Conservation (phyloP, 2,888 invertebrate genomes). For the Caenorhabditis wallacei region DNA sequence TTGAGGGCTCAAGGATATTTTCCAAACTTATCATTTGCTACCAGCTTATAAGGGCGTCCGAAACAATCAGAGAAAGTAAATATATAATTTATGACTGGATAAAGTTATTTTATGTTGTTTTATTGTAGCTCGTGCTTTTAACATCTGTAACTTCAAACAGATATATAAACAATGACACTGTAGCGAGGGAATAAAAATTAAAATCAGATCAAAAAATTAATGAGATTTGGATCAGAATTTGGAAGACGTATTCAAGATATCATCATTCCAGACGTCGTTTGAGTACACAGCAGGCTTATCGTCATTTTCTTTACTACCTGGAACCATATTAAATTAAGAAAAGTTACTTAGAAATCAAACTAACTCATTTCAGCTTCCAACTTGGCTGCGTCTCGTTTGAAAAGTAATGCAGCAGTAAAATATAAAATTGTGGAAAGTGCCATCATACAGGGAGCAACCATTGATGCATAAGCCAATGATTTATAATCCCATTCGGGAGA, state of each 20-base stretch:
- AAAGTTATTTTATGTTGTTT: too few species aligned
- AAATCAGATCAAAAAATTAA: background rate
- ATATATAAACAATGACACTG: constrained; percentile 36
- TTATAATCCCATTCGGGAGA: constrained; percentile 63
- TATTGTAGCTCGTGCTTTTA: too few species aligned
- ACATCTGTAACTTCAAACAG: too few species aligned
- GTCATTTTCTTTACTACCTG: constrained; percentile 42
- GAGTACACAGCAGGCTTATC: constrained; percentile 38
- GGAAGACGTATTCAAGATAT: constrained; percentile 5
- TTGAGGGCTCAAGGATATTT: too few species aligned
- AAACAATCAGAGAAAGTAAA: too few species aligned
- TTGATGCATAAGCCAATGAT: constrained; percentile 57
- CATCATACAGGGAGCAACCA: constrained; percentile 65
- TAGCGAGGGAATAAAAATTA: constrained; percentile 15
- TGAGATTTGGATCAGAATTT: constrained; percentile 46
- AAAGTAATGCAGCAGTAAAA: constrained; percentile 60
- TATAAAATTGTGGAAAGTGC: constrained; percentile 58
- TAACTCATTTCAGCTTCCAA: constrained; percentile 64
- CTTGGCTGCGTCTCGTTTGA: constrained; percentile 62
- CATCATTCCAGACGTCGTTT: constrained; percentile 39
- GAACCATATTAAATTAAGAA: too few species aligned
- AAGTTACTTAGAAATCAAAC: background rate
- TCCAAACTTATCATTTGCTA: too few species aligned
- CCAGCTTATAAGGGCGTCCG: too few species aligned
- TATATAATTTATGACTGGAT: too few species aligned